Conservation (phyloP, 2,113 vertebrate genomes). For the Trematocara variabile region DNA sequence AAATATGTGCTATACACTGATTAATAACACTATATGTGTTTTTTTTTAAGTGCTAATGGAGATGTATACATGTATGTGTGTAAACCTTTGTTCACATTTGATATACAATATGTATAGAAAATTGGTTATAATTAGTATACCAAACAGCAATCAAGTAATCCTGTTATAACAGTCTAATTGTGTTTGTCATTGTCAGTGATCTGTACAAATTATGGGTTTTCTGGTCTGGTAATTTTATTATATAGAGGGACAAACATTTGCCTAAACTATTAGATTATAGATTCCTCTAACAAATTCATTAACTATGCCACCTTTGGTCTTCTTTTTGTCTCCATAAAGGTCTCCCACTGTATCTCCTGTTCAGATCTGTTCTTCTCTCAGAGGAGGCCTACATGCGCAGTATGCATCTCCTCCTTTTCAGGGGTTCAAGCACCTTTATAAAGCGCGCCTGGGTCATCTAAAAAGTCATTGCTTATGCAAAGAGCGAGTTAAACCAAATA, state of each 20-base stretch:
- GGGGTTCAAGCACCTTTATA: constrained; percentile 61
- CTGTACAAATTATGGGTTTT: neutral
- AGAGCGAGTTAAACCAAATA: neutral
- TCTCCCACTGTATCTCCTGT: constrained; percentile 60
- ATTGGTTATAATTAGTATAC: neutral
- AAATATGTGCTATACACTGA: neutral
- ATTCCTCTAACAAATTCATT: constrained; percentile 11
- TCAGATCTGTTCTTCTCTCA: constrained; percentile 45
- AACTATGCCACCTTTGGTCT: constrained; percentile 63
- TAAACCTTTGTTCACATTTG: neutral
- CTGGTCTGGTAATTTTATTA: neutral
- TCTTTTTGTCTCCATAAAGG: constrained; percentile 75
- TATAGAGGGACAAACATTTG: neutral
- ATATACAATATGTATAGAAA: neutral
- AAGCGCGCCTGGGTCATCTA: constrained; percentile 42
- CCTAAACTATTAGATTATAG: constrained; percentile 21
- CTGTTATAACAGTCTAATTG: neutral
- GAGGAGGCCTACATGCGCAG: constrained; percentile 14
- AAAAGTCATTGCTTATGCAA: constrained; percentile 31
- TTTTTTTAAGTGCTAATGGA: neutral
- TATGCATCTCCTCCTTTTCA: neutral
- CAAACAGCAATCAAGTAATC: neutral
- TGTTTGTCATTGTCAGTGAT: neutral
- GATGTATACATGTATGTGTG: neutral
- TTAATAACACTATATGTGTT: neutral